Conservation (phyloP, 1,140 invertebrate species). For the Drosophila bipectinata region DNA sequence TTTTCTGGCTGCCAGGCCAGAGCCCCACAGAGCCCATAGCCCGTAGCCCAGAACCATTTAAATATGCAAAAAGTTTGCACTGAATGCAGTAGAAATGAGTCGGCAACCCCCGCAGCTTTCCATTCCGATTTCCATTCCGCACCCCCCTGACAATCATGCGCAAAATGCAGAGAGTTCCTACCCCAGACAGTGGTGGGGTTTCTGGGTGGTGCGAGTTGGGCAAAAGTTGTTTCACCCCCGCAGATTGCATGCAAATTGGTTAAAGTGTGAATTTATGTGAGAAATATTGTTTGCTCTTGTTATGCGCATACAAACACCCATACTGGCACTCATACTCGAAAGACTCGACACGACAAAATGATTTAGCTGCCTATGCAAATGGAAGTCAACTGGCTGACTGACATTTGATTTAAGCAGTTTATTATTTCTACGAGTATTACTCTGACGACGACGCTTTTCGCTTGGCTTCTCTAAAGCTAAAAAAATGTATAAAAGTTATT, state of each 20-base stretch:
- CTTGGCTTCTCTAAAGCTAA: conserved; percentile 3
- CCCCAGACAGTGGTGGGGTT: conserved; percentile 15
- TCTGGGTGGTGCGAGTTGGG: conserved; percentile 3
- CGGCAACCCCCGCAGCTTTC: conserved; percentile 13
- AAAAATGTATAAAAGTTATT: conserved; percentile 43
- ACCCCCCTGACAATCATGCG: conserved; percentile 33
- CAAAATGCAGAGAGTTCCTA: conserved; percentile 31
- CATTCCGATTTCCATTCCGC: background rate
- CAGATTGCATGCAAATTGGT: conserved; percentile 83
- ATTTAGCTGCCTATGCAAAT: conserved; percentile 83
- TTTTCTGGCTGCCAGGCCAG: conserved; percentile 46
- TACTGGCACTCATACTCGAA: conserved; percentile 41
- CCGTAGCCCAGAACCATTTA: conserved; percentile 42
- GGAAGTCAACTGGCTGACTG: conserved; percentile 74
- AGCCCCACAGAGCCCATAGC: conserved; percentile 3
- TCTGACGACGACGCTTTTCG: conserved; percentile 1
- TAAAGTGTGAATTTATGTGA: conserved; percentile 84
- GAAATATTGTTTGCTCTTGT: conserved; percentile 84
- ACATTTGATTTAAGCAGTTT: conserved; percentile 65
- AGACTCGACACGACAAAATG: conserved; percentile 71
- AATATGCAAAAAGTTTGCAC: conserved; percentile 79
- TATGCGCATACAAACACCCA: conserved; percentile 46
- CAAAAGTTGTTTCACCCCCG: conserved; percentile 70
- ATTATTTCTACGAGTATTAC: conserved; percentile 14
- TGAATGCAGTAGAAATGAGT: conserved; percentile 64